phyloP scores from a whole-genome alignment of 2,113 vertebrate genomes.

The Chamaea fasciata region DNA sequence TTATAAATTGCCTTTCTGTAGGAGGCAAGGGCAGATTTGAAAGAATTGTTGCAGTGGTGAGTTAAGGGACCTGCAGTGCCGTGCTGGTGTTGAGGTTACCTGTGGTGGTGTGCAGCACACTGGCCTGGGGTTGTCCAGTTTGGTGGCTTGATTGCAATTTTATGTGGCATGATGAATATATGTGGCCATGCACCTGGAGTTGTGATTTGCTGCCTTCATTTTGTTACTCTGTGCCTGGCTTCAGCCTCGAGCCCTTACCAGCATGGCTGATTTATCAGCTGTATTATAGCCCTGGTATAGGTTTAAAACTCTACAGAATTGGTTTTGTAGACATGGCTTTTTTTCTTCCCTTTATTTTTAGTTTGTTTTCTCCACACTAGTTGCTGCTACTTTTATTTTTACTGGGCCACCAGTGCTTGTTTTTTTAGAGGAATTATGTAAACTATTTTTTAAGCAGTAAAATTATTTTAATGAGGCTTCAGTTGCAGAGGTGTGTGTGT shows the following conservation, averaged over 20 bases:
- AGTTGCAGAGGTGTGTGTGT: background rate
- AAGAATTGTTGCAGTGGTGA: background rate
- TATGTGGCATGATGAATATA: background rate
- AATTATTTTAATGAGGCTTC: background rate
- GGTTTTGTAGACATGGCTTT: background rate
- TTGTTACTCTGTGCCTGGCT: background rate
- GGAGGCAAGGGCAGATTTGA: background rate
- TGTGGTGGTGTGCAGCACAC: background rate
- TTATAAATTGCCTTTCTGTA: background rate
- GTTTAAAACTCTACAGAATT: background rate
- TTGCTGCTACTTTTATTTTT: background rate
- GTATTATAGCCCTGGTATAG: background rate
- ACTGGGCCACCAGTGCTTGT: background rate
- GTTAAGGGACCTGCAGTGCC: rapidly evolving
- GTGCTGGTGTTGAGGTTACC: rapidly evolving
- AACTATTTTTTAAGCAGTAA: background rate
- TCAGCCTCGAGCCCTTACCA: background rate
- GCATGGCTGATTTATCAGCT: background rate
- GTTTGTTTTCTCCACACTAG: background rate
- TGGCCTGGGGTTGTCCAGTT: background rate
- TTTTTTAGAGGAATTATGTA: background rate
- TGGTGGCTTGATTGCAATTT: background rate
- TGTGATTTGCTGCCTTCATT: background rate
- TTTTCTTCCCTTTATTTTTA: background rate
- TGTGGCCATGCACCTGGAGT: background rate